phyloP scores from a whole-genome alignment of 1,140 invertebrate species.

The Nasonia vitripennis region DNA sequence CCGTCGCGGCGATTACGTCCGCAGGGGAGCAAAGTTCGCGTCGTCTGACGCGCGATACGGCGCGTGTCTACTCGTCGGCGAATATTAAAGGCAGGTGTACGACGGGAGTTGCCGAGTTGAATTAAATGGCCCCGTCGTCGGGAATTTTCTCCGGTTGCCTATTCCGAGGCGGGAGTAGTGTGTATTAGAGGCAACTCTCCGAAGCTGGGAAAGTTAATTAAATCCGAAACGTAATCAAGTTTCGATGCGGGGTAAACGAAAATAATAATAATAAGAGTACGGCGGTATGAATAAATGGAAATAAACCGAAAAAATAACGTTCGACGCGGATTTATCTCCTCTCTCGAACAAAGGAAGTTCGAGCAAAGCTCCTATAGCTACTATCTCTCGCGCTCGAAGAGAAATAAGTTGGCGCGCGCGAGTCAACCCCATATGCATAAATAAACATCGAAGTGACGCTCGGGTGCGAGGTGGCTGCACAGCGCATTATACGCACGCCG shows the following conservation, averaged over 20 bases:
- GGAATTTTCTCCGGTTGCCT: neutral
- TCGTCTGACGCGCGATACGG: neutral
- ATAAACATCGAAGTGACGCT: neutral
- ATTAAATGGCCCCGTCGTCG: neutral
- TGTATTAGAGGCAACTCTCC: too few relatives aligned
- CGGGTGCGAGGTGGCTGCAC: neutral
- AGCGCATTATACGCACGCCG: constrained; percentile 2
- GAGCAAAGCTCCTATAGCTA: too few relatives aligned
- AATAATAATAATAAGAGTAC: too few relatives aligned
- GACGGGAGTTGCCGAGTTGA: neutral
- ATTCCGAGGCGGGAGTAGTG: neutral
- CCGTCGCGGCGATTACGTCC: neutral
- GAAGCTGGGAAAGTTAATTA: too few relatives aligned
- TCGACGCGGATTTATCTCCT: too few relatives aligned
- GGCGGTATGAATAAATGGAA: too few relatives aligned
- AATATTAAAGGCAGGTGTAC: constrained; percentile 28
- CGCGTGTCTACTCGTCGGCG: neutral
- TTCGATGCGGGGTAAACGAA: too few relatives aligned
- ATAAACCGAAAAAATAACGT: too few relatives aligned
- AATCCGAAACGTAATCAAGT: too few relatives aligned
- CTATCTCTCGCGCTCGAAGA: neutral
- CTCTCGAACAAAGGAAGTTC: neutral
- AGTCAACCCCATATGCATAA: neutral
- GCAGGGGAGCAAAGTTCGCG: neutral
- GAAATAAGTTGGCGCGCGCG: neutral